A percentile compares a stretch with the other conserved stretches of the same genome.
phyloP scores from a whole-genome alignment of 2,797 vertebrate species.

The Hoplostethus atlanticus region DNA sequence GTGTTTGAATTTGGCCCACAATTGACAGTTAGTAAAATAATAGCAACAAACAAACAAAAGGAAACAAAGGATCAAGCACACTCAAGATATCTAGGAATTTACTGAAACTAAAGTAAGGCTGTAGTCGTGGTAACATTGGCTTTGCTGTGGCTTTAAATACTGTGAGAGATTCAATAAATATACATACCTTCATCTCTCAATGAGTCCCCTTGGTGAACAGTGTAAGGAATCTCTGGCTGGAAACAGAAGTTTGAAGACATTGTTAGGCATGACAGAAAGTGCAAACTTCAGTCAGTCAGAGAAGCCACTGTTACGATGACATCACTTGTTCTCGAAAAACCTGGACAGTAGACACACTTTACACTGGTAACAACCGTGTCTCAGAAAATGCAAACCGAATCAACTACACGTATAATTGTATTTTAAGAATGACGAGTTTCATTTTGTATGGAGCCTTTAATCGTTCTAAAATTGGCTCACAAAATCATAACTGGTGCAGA shows the following conservation, averaged over 20 bases:
- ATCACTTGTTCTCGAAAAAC: constrained; percentile 72
- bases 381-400: constrained; percentile 9
- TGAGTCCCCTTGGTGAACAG: constrained; percentile 78
- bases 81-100: too few species aligned
- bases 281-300: constrained; percentile 57
- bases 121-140: not conserved
- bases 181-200: constrained; percentile 87
- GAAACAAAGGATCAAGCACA: too few species aligned
- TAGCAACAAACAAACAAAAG: too few species aligned
- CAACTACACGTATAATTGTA: constrained; percentile 10
- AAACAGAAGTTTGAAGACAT: constrained; percentile 61
- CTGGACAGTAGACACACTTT: constrained; percentile 48
- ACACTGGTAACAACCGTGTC: not conserved
- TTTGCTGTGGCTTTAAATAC: constrained; percentile 18
- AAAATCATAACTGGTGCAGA: constrained; percentile 12
- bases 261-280: constrained; percentile 55
- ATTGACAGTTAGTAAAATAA: constrained; percentile 42
- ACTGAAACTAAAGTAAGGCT: not conserved
- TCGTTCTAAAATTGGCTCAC: constrained; percentile 18
- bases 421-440: not conserved
- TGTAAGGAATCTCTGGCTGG: constrained; percentile 72
- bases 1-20: constrained; percentile 37
- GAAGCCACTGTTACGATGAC: constrained; percentile 78
- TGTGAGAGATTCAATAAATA: constrained; percentile 30
- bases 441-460: not conserved